phyloP scores from a whole-genome alignment of 2,888 invertebrate species.

The Graphium colonna region DNA sequence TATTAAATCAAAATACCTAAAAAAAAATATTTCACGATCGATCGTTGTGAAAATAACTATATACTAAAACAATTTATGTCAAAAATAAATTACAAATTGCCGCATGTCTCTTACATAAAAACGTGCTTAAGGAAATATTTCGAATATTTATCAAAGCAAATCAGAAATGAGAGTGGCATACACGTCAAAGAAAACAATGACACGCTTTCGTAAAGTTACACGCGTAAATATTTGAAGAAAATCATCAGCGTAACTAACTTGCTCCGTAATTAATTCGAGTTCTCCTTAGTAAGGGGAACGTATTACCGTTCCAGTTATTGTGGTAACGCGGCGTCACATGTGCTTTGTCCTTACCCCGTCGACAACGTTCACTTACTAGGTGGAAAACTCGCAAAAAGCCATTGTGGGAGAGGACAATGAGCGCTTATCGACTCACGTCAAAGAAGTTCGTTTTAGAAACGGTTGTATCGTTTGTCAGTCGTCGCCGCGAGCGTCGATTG shows the following conservation, averaged over 20 bases:
- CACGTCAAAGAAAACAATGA: background rate
- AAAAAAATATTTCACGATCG: too few relatives aligned
- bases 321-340: slow-evolving; percentile 43
- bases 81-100: too few relatives aligned
- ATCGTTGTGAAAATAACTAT: too few relatives aligned
- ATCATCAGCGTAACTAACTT: slow-evolving; percentile 33
- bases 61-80: too few relatives aligned
- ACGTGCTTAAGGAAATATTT: background rate
- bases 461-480: slow-evolving; percentile 75
- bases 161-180: background rate
- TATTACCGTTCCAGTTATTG: slow-evolving; percentile 62
- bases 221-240: slow-evolving; percentile 28
- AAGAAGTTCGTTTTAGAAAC: slow-evolving; percentile 72
- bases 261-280: slow-evolving; percentile 40
- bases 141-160: too few relatives aligned
- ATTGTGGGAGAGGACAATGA: slow-evolving; percentile 58
- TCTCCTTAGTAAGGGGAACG: slow-evolving; percentile 37
- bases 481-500: slow-evolving; percentile 65
- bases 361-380: slow-evolving; percentile 76
- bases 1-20: too few relatives aligned
- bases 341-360: slow-evolving; percentile 57
- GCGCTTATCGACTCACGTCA: slow-evolving; percentile 71
- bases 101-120: slow-evolving; percentile 25
- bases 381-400: slow-evolving; percentile 73
- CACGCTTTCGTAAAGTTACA: background rate